Evolutionary conservation across 2,888 invertebrate genomes (phyloP).

Genomic region (Odontomyia ornata): DNA sequence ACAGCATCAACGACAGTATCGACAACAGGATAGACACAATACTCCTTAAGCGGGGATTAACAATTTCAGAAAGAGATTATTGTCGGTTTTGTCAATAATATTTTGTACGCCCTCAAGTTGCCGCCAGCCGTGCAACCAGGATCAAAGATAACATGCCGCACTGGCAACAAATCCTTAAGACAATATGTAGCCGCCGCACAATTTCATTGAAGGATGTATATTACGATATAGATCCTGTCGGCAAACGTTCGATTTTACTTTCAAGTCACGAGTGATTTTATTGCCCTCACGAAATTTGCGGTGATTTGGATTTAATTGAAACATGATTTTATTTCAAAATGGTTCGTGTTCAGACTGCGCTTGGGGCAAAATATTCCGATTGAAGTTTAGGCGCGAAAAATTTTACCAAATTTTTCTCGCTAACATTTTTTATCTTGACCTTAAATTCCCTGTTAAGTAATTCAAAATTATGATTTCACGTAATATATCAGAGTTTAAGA

Average conservation of each 20-base stretch:
- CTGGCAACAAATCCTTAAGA: conserved; percentile 11
- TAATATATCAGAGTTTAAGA: too few relatives aligned
- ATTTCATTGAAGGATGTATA: conserved; percentile 9
- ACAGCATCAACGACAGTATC: conserved; percentile 41
- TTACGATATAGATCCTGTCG: conserved; percentile 30
- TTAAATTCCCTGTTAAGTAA: too few relatives aligned
- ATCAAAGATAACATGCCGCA: conserved; percentile 37
- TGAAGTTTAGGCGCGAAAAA: too few relatives aligned
- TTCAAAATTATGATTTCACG: too few relatives aligned
- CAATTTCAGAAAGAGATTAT: background rate
- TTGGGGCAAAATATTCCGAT: too few relatives aligned
- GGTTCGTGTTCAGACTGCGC: background rate
- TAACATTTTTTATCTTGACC: too few relatives aligned
- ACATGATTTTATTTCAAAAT: conserved; percentile 1
- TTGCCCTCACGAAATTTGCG: conserved; percentile 31
- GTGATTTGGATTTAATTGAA: conserved; percentile 22
- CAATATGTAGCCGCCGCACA: conserved; percentile 31
- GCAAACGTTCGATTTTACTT: conserved; percentile 37
- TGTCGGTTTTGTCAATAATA: conserved; percentile 34
- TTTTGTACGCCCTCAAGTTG: conserved; percentile 12
- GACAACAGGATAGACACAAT: background rate
- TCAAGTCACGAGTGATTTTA: conserved; percentile 42
- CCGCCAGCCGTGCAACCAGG: conserved; percentile 21
- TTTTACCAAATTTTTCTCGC: too few relatives aligned
- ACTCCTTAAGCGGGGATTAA: background rate